Percentiles rank a stretch among this genome's conserved stretches.
These are phyloP conservation scores for Xiphophorus hellerii DNA, from an alignment of 2,113 vertebrate genomes.

Conservation along the genomic window DNA sequence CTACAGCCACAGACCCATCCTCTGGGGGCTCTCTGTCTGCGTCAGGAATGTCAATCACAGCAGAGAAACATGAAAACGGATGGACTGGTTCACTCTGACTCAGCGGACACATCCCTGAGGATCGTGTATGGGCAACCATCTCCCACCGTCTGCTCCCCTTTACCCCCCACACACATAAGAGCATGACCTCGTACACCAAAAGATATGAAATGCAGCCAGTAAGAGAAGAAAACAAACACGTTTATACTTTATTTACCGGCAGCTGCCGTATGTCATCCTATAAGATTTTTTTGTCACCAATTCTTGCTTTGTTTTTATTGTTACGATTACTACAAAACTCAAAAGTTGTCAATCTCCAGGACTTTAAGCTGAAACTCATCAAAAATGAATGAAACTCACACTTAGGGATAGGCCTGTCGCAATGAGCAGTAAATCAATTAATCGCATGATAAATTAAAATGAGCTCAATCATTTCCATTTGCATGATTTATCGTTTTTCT, in stretches of 20 bases:
- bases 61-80: conserved; percentile 50
- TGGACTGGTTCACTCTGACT: conserved; percentile 54
- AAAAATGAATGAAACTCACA: neutral
- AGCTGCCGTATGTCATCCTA: too few relatives aligned
- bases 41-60: conserved; percentile 62
- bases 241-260: neutral
- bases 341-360: too few relatives aligned
- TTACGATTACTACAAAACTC: neutral
- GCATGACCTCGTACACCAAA: conserved; percentile 26
- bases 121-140: conserved; percentile 40
- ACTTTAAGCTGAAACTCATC: neutral
- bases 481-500: too few relatives aligned
- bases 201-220: conserved; percentile 23
- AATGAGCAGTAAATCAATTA: too few relatives aligned
- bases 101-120: conserved; percentile 49
- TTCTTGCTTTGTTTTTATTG: neutral
- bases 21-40: conserved; percentile 32
- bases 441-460: too few relatives aligned
- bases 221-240: neutral
- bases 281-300: too few relatives aligned
- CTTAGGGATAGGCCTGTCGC: neutral
- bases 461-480: too few relatives aligned
- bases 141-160: neutral
- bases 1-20: conserved; percentile 23
- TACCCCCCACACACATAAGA: conserved; percentile 7